Base-by-base conservation (phyloP, 64 coral and sea anemone genomes). In the Stylophora pistillata region DNA sequence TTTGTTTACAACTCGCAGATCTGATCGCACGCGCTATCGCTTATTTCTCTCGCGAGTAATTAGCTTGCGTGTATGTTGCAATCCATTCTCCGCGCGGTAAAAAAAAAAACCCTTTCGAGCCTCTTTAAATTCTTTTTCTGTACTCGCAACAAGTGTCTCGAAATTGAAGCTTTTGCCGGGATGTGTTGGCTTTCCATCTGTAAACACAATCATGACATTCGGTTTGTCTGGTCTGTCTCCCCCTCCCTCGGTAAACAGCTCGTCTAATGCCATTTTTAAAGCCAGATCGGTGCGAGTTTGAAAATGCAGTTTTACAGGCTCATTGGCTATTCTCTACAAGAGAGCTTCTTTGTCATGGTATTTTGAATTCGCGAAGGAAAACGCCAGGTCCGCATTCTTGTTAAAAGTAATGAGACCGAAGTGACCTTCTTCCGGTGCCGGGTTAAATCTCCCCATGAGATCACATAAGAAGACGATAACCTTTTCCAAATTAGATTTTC, bases 221-320 rank as follows among this genome's bases (percentile, higher is more conserved):
- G n/a, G n/a, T n/a, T n/a, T n/a, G n/a, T n/a, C n/a, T n/a, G n/a
- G n/a, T n/a, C n/a, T n/a, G n/a, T n/a, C n/a, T n/a, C n/a, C n/a
- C n/a, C n/a, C 77, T 10, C 37, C 77, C 47, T 29, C 53, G 6
- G 77, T 79, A 79, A 79, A 79, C 52, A 79, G 77, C 7, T 59
- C n/a, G 20, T 79, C 52, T 5, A 15, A 27, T 10, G 77, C 41
- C 41, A 54, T 54, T 13, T 15, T 26, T 52, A 79, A 15, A 7
- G 77, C 77, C 7, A 79, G 77, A 20, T 79, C 77, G 15, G 77
- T 79, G 17, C 77, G 71, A 31, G 71, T 73, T n/a, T n/a, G n/a
- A n/a, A n/a, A n/a, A n/a, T n/a, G n/a, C n/a, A n/a, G n/a, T n/a
- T n/a, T n/a, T n/a, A 15, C 5, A 5, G 27, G 30, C 32, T 30